A percentile compares a stretch with the other conserved stretches of the same genome.
phyloP scores from a whole-genome alignment of 2,888 invertebrate species.

The Exephanes ischioxanthus region DNA sequence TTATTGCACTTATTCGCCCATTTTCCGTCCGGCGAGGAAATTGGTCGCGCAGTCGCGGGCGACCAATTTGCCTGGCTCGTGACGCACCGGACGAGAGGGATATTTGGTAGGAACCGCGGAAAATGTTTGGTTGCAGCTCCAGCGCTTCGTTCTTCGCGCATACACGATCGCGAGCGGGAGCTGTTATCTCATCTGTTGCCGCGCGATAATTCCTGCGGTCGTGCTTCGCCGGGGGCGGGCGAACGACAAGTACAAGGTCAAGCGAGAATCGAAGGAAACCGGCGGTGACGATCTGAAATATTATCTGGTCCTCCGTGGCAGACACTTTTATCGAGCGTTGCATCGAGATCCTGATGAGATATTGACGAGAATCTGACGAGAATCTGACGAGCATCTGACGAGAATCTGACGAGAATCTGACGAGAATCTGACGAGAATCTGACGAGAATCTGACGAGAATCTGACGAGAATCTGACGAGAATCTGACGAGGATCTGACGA shows the following conservation, averaged over 20 bases:
- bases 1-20: slow-evolving; percentile 53
- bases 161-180: not conserved
- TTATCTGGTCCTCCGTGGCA: no score
- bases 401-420: no score
- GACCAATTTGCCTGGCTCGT: not conserved
- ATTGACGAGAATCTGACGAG: no score
- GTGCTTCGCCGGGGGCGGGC: not conserved
- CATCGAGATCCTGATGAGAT: no score
- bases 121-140: slow-evolving; percentile 49
- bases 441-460: no score
- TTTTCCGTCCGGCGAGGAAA: slow-evolving; percentile 12
- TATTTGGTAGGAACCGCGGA: slow-evolving; percentile 39
- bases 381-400: no score
- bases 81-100: not conserved
- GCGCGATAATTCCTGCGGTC: slow-evolving; percentile 53
- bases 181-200: slow-evolving; percentile 40
- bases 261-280: not conserved
- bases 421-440: no score
- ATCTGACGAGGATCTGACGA: no score
- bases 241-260: slow-evolving; percentile 61
- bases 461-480: no score
- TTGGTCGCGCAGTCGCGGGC: not conserved
- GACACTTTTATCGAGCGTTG: no score
- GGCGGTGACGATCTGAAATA: not conserved
- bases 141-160: not conserved